These are phyloP conservation scores for Agonopterix subpropinquella DNA, from an alignment of 2,888 invertebrate genomes.

Conservation along the genomic window DNA sequence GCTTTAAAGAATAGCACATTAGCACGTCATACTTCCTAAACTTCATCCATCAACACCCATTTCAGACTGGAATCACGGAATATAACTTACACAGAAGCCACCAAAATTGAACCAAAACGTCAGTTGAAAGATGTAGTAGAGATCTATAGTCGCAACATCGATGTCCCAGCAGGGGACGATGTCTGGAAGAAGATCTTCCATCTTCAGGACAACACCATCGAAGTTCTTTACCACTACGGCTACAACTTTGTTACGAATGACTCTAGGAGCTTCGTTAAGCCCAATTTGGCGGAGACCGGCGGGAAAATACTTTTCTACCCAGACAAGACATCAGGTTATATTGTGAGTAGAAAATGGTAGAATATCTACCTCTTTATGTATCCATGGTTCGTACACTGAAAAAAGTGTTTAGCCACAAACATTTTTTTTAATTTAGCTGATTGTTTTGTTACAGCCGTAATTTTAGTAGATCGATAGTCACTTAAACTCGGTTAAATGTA, in stretches of 20 bases:
- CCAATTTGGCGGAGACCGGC: slow-evolving; percentile 82
- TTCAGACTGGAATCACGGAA: slow-evolving; percentile 48
- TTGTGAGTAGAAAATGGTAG: slow-evolving; percentile 55
- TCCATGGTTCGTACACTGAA: too few species aligned
- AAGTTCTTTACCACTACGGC: slow-evolving; percentile 78
- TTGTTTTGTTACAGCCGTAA: too few species aligned
- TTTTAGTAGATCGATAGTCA: too few species aligned
- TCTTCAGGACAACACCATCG: slow-evolving; percentile 76
- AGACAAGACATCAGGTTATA: slow-evolving; percentile 79
- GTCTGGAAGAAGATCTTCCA: slow-evolving; percentile 80
- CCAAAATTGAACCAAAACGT: slow-evolving; percentile 47
- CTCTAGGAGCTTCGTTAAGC: slow-evolving; percentile 80
- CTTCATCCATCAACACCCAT: not conserved
- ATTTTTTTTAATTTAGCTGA: too few species aligned
- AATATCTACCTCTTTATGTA: too few species aligned
- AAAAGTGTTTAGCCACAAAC: too few species aligned
- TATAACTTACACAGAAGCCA: slow-evolving; percentile 48
- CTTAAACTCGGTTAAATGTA: too few species aligned
- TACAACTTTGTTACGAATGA: slow-evolving; percentile 78
- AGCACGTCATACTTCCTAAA: too few species aligned
- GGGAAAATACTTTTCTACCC: slow-evolving; percentile 79
- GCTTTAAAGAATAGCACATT: too few species aligned
- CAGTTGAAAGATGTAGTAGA: slow-evolving; percentile 71
- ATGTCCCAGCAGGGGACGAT: slow-evolving; percentile 75
- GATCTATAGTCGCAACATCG: slow-evolving; percentile 75